Evolutionary conservation across 2,888 invertebrate genomes (phyloP).

Genomic region (Ophion obscuratus): DNA sequence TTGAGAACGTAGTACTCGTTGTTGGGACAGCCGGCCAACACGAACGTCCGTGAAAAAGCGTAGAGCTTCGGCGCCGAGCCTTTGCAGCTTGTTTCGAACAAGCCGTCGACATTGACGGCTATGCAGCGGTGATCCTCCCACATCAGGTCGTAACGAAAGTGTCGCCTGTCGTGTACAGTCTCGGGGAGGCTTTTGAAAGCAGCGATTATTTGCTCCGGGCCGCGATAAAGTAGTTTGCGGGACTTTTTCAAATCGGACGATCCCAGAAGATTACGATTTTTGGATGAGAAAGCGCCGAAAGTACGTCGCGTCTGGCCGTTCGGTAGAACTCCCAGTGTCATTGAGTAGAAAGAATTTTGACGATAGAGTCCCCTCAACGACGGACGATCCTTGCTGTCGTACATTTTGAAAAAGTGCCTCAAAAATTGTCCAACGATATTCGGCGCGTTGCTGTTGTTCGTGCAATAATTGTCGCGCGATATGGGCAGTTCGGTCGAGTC

Average conservation of each 20-base stretch:
- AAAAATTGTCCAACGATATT: slow-evolving; percentile 87
- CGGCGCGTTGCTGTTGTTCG: slow-evolving; percentile 61
- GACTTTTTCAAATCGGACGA: slow-evolving; percentile 65
- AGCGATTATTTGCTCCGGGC: slow-evolving; percentile 75
- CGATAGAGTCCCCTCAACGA: slow-evolving; percentile 87
- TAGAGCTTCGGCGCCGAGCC: slow-evolving; percentile 79
- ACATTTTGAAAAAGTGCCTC: slow-evolving; percentile 88
- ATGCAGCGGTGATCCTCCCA: slow-evolving; percentile 70
- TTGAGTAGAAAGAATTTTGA: slow-evolving; percentile 87
- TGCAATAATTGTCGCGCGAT: slow-evolving; percentile 71
- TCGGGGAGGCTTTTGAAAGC: slow-evolving; percentile 83
- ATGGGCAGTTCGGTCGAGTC: slow-evolving; percentile 72
- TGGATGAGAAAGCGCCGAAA: slow-evolving; percentile 62
- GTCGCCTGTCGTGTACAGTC: slow-evolving; percentile 85
- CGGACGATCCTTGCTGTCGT: slow-evolving; percentile 87
- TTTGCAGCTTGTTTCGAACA: slow-evolving; percentile 84
- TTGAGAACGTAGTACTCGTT: slow-evolving; percentile 88
- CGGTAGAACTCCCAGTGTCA: slow-evolving; percentile 82
- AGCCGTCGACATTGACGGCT: slow-evolving; percentile 85
- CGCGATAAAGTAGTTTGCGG: slow-evolving; percentile 73
- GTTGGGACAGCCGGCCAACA: slow-evolving; percentile 83
- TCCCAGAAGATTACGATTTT: slow-evolving; percentile 84
- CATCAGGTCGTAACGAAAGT: slow-evolving; percentile 83
- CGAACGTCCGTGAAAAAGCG: slow-evolving; percentile 87
- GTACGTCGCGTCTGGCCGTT: slow-evolving; percentile 80